Evolutionary conservation across 1,140 invertebrate species (phyloP).

Genomic region (Ganaspis sp.): DNA sequence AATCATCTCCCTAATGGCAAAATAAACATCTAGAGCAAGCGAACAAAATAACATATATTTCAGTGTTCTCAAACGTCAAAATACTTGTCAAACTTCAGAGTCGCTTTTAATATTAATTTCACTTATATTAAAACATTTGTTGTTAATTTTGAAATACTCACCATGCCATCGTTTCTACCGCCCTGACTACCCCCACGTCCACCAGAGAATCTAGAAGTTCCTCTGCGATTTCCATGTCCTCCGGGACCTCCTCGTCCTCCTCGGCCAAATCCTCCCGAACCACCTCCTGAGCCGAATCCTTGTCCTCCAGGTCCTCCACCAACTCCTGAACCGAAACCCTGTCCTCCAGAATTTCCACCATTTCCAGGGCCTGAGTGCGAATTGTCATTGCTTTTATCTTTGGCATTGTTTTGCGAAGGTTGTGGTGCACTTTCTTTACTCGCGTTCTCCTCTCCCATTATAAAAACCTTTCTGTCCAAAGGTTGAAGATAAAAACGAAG

Average conservation of each 20-base stretch:
- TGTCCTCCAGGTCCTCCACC: slow-evolving; percentile 34
- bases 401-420: not conserved
- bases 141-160: slow-evolving; percentile 17
- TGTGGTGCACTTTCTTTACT: not conserved
- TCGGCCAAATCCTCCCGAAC: slow-evolving; percentile 44
- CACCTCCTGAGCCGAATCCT: slow-evolving; percentile 33
- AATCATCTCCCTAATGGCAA: too few relatives aligned
- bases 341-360: too few relatives aligned
- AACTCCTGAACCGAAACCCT: too few relatives aligned
- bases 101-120: too few relatives aligned
- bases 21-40: too few relatives aligned
- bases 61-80: too few relatives aligned
- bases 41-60: too few relatives aligned
- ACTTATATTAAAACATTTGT: slow-evolving; percentile 55
- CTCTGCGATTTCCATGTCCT: slow-evolving; percentile 65
- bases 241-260: slow-evolving; percentile 43
- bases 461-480: not conserved
- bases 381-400: not conserved
- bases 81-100: too few relatives aligned
- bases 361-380: not conserved
- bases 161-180: slow-evolving; percentile 56
- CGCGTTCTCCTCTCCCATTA: not conserved
- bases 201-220: slow-evolving; percentile 61
- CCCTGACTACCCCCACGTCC: slow-evolving; percentile 57
- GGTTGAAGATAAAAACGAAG: not conserved